These are phyloP conservation scores for Prionailurus bengalensis DNA, from an alignment of 2,113 vertebrate genomes.

Conservation along the genomic window DNA sequence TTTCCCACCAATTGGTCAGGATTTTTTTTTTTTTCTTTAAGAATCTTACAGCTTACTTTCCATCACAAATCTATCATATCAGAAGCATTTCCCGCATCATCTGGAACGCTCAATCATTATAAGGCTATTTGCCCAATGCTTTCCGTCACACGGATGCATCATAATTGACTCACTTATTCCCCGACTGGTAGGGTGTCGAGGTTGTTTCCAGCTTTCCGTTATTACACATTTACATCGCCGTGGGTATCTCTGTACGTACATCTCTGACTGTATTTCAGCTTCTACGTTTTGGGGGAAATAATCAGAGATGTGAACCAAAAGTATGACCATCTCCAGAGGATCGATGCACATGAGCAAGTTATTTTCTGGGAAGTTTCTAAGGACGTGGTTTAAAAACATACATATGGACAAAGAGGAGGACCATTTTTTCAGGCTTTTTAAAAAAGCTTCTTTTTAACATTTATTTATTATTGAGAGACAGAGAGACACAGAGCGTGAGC, in stretches of 20 bases:
- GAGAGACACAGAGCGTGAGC: no score
- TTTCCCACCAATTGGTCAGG: background rate
- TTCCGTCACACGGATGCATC: background rate
- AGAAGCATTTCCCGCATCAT: background rate
- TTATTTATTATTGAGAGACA: no score
- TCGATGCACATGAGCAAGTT: background rate
- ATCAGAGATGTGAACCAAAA: conserved; percentile 6
- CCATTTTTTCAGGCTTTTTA: background rate
- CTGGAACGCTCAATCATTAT: background rate
- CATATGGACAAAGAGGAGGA: background rate
- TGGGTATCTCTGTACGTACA: fast-evolving
- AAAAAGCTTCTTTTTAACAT: no score
- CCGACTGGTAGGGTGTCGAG: fast-evolving
- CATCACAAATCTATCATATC: background rate
- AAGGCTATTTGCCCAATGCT: background rate
- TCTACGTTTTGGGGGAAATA: background rate
- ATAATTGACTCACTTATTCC: background rate
- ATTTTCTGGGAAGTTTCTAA: conserved; percentile 15
- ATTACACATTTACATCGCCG: no score
- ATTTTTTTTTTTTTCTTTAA: background rate
- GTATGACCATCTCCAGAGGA: background rate
- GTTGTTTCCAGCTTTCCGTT: background rate
- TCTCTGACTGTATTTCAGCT: background rate
- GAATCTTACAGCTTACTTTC: background rate
- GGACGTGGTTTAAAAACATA: background rate